Base-by-base conservation (phyloP, 2,888 invertebrate genomes). In the Sminthurides aquaticus region DNA sequence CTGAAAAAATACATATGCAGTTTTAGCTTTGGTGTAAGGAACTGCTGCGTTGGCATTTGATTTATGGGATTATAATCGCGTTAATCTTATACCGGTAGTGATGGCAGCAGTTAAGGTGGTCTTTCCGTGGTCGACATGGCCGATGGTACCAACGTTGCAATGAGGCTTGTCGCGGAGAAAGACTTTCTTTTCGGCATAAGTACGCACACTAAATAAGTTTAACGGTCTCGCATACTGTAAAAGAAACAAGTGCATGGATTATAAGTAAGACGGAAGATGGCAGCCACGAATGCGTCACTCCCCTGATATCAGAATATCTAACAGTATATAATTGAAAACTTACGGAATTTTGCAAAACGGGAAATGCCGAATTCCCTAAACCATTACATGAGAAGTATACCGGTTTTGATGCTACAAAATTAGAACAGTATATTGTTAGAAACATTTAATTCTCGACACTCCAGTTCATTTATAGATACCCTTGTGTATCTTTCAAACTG, bases 101-200 rank as follows among this genome's bases (percentile, higher is more conserved):
- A 96, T 93, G 0, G 96, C 95, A 5, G 95, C 90, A 3, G 95
- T 95, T 24, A 96, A 80, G 0, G 95, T 94, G 1, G 95, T 96
- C 81, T 96, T 96, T 0, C 96, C 98, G 80, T 98, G 97, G 81
- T 98, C 97, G 55, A 98, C 95, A 82, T 98, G 97, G 1, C 98
- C 97, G 77, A 98, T 97, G 0, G 97, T 98, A 11, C 98, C 98
- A 52, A 98, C 89, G 81, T 98, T 98, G 76, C 94, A 90, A 81
- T 96, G 95, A n/a, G 92, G 92, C 76, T 93, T 94, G 27, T 83
- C 87, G 72, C 93, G 82, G 74, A 85, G 84, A 78, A 84, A 94
- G 0, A 91, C 84, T 78, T 87, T 86, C 75, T 92, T 92, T 74
- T 91, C 90, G 0, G 86, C 83, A 74, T 85, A 86, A 69, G 78